Conservation (phyloP, 2,797 vertebrate genomes). For the Peromyscus eremicus region DNA sequence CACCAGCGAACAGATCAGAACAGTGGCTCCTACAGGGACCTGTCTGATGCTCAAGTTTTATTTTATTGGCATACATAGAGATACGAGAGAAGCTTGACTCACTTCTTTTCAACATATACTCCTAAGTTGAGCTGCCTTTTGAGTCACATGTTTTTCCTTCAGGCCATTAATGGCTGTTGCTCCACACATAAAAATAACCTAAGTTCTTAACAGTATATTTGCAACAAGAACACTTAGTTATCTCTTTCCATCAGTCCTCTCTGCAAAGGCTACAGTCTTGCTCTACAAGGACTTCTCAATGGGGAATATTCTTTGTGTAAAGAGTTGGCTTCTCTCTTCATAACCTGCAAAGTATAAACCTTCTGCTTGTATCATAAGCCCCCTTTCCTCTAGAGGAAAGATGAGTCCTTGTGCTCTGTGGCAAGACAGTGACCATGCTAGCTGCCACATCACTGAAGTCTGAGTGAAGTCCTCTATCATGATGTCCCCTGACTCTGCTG, state of each 20-base stretch:
- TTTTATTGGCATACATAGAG: background rate
- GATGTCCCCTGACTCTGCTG: background rate
- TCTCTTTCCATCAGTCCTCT: background rate
- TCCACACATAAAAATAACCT: slow-evolving; percentile 71
- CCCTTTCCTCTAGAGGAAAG: slow-evolving; percentile 13
- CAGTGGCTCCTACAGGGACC: background rate
- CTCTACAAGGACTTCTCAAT: background rate
- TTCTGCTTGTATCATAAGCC: background rate
- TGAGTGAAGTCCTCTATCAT: background rate
- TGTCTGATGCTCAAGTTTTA: background rate
- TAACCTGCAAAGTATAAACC: background rate
- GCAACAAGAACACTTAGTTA: slow-evolving; percentile 25
- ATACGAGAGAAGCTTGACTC: slow-evolving; percentile 29
- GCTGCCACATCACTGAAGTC: background rate
- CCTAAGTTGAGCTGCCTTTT: slow-evolving; percentile 61
- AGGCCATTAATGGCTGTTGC: slow-evolving; percentile 68
- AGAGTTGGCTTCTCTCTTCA: slow-evolving; percentile 15
- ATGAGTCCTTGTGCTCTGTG: background rate
- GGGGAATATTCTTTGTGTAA: background rate
- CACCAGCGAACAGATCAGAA: background rate
- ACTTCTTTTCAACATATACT: slow-evolving; percentile 54
- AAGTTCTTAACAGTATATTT: slow-evolving; percentile 54
- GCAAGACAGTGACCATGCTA: background rate
- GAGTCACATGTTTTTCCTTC: slow-evolving; percentile 67
- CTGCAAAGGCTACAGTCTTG: background rate